Percentiles rank a stretch among this genome's conserved stretches.
phyloP scores from a whole-genome alignment of 2,888 invertebrate genomes.

The Xylocampa areola region DNA sequence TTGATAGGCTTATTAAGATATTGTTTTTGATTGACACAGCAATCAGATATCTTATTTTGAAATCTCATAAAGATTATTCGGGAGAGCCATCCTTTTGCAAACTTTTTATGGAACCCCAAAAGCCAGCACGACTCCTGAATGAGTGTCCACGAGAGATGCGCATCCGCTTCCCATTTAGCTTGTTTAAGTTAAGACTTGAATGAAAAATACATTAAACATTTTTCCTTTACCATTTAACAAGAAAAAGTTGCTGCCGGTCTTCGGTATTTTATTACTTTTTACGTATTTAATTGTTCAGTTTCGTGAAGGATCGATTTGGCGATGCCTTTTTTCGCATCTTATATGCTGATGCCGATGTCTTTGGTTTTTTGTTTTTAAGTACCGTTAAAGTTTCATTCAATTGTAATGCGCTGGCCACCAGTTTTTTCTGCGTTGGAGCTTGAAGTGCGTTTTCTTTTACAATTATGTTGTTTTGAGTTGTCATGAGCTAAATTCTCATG shows the following conservation, averaged over 20 bases:
- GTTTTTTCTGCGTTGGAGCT: constrained; percentile 19
- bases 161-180: constrained; percentile 55
- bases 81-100: background rate
- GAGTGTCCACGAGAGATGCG: constrained; percentile 54
- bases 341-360: constrained; percentile 40
- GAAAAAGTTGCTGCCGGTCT: constrained; percentile 38
- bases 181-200: constrained; percentile 61
- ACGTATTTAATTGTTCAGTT: constrained; percentile 47
- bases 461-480: too few relatives aligned
- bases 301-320: constrained; percentile 46
- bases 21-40: too few relatives aligned
- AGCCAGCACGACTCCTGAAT: constrained; percentile 47
- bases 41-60: too few relatives aligned
- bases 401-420: constrained; percentile 25
- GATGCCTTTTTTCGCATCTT: constrained; percentile 43
- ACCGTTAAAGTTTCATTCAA: constrained; percentile 55
- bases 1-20: too few relatives aligned
- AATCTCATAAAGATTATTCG: too few relatives aligned
- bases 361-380: constrained; percentile 23
- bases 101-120: constrained; percentile 41
- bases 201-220: constrained; percentile 71
- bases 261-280: constrained; percentile 52
- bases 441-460: constrained; percentile 6
- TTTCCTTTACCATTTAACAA: constrained; percentile 50
- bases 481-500: too few relatives aligned